Evolutionary conservation across 2,797 vertebrate species (phyloP).

Genomic region (Rhinophrynus dorsalis): DNA sequence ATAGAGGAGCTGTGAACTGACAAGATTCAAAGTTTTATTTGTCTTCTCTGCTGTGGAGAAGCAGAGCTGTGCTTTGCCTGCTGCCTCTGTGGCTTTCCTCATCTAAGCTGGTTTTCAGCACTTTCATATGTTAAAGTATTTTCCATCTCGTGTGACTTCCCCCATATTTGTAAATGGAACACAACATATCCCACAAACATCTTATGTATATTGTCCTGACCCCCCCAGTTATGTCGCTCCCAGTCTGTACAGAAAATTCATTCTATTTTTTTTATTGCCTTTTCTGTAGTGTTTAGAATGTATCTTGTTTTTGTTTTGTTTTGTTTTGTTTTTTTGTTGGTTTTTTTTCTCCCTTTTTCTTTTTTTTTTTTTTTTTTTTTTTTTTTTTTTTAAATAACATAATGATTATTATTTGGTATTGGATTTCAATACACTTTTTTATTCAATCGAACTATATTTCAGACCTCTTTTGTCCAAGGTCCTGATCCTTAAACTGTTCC

Average conservation of each 20-base stretch:
- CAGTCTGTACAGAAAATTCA: conserved; percentile 66
- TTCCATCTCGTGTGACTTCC: conserved; percentile 38
- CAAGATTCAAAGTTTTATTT: neutral
- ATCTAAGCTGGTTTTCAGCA: conserved; percentile 29
- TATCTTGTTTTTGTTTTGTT: conserved; percentile 67
- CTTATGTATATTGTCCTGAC: conserved; percentile 60
- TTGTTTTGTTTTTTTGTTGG: too few relatives aligned
- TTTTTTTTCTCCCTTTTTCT: conserved; percentile 37
- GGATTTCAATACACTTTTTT: conserved; percentile 81
- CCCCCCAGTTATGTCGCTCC: conserved; percentile 24
- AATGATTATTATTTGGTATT: conserved; percentile 82
- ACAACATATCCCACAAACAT: conserved; percentile 7
- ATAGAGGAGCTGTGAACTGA: conserved; percentile 5
- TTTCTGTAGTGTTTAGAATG: conserved; percentile 72
- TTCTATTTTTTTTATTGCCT: conserved; percentile 59
- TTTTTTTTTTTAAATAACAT: conserved; percentile 73
- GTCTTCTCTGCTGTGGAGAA: conserved; percentile 3
- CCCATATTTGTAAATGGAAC: conserved; percentile 40
- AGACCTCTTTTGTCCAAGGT: neutral
- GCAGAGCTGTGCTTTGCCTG: neutral
- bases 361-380: conserved; percentile 59
- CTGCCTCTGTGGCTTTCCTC: conserved; percentile 4
- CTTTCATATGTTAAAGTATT: conserved; percentile 31
- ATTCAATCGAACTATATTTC: conserved; percentile 62
- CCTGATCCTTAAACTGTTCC: neutral